Evolutionary conservation across 2,888 invertebrate genomes (phyloP).

Genomic region (Idaea biselata): DNA sequence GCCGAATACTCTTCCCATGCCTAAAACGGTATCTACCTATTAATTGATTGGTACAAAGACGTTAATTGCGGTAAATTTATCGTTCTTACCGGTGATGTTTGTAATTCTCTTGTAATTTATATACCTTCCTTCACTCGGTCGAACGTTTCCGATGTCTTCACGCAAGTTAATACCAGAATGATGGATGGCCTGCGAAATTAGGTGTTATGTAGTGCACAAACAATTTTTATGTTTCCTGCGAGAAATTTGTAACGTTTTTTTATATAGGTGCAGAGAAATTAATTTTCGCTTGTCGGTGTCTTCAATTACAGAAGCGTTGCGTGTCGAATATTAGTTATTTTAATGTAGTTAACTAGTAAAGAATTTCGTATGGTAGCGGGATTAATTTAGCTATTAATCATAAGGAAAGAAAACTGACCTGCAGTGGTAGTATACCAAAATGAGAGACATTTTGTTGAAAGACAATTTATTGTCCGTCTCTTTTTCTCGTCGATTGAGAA

Average conservation of each 20-base stretch:
- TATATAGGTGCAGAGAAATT: not conserved
- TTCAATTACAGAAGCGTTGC: not conserved
- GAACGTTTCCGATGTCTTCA: constrained; percentile 9
- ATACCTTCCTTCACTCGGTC: constrained; percentile 11
- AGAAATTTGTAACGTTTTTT: constrained; percentile 23
- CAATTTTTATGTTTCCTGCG: constrained; percentile 26
- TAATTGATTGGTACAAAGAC: not conserved
- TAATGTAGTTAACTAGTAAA: not conserved
- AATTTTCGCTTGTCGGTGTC: not conserved
- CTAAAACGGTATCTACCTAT: not conserved
- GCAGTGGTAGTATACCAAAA: too few relatives aligned
- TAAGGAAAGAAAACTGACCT: too few relatives aligned
- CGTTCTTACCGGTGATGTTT: not conserved
- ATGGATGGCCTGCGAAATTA: constrained; percentile 36
- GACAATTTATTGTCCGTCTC: too few relatives aligned
- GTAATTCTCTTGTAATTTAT: constrained; percentile 16
- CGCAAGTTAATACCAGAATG: constrained; percentile 18
- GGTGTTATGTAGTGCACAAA: constrained; percentile 32
- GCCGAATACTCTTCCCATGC: too few relatives aligned
- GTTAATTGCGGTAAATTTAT: not conserved
- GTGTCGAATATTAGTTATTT: not conserved
- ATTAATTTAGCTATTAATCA: too few relatives aligned
- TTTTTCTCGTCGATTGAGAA: too few relatives aligned
- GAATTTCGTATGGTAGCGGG: too few relatives aligned
- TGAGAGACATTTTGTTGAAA: too few relatives aligned